A percentile compares a stretch with the other conserved stretches of the same genome.
These are phyloP conservation scores for Gallinago undulata DNA, from an alignment of 2,113 vertebrate genomes.

Conservation along the genomic window DNA sequence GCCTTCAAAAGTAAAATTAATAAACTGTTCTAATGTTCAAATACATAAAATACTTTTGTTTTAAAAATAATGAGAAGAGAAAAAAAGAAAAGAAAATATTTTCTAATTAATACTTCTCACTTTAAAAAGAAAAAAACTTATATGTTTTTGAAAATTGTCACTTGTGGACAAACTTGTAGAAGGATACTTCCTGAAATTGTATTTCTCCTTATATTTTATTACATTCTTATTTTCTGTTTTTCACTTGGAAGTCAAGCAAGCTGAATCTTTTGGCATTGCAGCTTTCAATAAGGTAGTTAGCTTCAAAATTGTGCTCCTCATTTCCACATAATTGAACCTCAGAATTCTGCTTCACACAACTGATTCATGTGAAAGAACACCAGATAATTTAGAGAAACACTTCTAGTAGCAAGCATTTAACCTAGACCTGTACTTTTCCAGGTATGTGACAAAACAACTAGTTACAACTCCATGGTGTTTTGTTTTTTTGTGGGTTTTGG, in stretches of 20 bases:
- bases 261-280: neutral
- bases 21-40: neutral
- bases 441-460: neutral
- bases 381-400: neutral
- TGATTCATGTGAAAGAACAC: neutral
- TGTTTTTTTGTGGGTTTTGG: neutral
- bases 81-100: neutral
- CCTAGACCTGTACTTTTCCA: neutral
- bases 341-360: neutral
- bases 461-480: neutral
- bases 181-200: neutral
- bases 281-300: neutral
- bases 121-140: neutral
- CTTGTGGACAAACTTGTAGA: neutral
- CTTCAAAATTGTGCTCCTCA: neutral
- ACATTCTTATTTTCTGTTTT: neutral
- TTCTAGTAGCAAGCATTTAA: neutral
- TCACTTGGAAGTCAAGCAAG: neutral
- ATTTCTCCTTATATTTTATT: neutral
- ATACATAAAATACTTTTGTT: neutral
- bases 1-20: neutral
- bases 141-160: neutral
- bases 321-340: neutral
- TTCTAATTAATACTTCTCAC: neutral
- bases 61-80: too few relatives aligned